Conservation (phyloP, 2,113 vertebrate species). For the Brachyhypopomus gauderio region DNA sequence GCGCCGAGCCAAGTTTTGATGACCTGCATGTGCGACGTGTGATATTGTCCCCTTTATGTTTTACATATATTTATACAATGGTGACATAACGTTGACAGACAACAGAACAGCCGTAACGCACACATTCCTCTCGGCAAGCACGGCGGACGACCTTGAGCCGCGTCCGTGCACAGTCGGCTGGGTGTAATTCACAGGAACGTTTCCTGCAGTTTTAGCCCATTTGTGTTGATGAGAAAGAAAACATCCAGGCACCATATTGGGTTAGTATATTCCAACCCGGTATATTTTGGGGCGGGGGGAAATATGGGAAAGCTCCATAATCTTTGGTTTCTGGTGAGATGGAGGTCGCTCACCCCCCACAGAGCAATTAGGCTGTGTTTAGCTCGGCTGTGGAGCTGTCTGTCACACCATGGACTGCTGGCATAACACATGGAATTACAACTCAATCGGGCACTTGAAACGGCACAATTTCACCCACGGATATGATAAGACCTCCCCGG, state of each 20-base stretch:
- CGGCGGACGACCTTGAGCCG: conserved; percentile 28
- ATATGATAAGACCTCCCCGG: conserved; percentile 58
- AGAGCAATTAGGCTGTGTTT: conserved; percentile 61
- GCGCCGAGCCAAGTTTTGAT: too few species aligned
- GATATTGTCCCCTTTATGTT: too few species aligned
- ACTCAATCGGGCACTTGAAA: conserved; percentile 51
- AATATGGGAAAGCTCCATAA: conserved; percentile 56
- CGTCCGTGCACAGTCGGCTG: conserved; percentile 1
- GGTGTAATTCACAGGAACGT: background rate
- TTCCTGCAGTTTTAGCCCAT: conserved; percentile 8
- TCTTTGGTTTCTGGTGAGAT: conserved; percentile 63
- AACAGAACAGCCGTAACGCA: background rate
- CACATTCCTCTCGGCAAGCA: background rate
- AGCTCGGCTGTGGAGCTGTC: conserved; percentile 51
- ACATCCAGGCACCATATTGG: background rate
- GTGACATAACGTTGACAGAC: background rate
- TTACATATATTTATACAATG: background rate
- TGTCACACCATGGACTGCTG: conserved; percentile 38
- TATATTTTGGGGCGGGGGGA: background rate
- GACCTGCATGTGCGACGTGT: too few species aligned
- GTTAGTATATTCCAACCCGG: conserved; percentile 40
- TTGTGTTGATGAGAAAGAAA: conserved; percentile 15
- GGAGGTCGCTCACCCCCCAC: conserved; percentile 62
- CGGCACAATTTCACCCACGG: conserved; percentile 56
- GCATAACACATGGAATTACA: conserved; percentile 56